phyloP scores from a whole-genome alignment of 2,888 invertebrate genomes.

The Lasioglossum morio region DNA sequence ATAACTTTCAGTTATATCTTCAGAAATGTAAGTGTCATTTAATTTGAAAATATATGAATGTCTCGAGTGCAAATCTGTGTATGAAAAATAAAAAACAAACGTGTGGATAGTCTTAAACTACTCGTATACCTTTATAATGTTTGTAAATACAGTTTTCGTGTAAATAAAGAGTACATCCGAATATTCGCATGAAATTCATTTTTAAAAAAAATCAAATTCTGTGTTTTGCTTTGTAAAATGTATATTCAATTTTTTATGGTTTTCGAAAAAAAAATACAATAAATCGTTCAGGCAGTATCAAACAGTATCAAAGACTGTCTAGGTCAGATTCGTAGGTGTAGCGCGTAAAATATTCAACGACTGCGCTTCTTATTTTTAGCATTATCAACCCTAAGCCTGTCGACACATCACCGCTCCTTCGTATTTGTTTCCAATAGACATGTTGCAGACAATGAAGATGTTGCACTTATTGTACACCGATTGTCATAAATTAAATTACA shows the following conservation, averaged over 20 bases:
- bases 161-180: background rate
- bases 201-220: background rate
- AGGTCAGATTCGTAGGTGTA: background rate
- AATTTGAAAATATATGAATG: background rate
- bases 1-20: background rate
- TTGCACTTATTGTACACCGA: background rate
- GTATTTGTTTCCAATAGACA: constrained; percentile 1
- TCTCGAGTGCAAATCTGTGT: background rate
- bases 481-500: background rate
- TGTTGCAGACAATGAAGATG: background rate
- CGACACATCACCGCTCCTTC: background rate
- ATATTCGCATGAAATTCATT: background rate
- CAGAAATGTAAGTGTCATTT: background rate
- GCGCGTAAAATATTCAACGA: background rate
- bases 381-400: constrained; percentile 4
- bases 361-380: background rate
- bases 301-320: background rate
- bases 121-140: background rate
- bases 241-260: background rate
- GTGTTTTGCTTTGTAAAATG: background rate
- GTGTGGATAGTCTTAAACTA: background rate
- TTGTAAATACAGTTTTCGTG: constrained; percentile 15
- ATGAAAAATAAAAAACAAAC: background rate
- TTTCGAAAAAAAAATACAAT: background rate
- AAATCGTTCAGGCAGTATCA: background rate